These are phyloP conservation scores for Danaus melanippus DNA, from an alignment of 1,140 invertebrate species.

Conservation along the genomic window DNA sequence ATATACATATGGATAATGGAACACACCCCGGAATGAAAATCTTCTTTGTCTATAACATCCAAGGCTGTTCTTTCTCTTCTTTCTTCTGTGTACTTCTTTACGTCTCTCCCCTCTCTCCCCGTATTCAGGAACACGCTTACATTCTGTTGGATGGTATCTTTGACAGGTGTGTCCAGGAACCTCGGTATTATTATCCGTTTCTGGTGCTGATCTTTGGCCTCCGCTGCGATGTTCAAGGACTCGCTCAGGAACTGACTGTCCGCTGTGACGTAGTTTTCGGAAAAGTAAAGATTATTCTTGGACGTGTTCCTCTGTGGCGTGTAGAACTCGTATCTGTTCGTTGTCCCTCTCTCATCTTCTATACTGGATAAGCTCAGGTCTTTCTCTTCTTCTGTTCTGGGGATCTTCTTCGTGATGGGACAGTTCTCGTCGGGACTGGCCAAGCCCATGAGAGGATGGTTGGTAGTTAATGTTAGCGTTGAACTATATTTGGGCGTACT, in stretches of 20 bases:
- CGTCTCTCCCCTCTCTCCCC: slow-evolving; percentile 27
- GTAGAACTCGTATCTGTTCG: slow-evolving; percentile 46
- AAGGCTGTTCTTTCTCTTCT: slow-evolving; percentile 23
- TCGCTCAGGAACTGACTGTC: slow-evolving; percentile 43
- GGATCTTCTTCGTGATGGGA: slow-evolving; percentile 46
- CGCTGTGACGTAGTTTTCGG: slow-evolving; percentile 44
- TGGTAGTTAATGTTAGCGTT: slow-evolving; percentile 45
- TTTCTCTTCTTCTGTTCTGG: slow-evolving; percentile 46
- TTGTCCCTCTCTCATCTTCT: slow-evolving; percentile 42
- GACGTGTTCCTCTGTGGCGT: slow-evolving; percentile 50
- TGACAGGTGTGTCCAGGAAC: slow-evolving; percentile 23
- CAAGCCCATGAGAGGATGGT: slow-evolving; percentile 53
- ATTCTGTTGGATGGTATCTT: slow-evolving; percentile 17
- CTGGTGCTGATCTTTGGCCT: slow-evolving; percentile 34
- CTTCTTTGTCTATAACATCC: slow-evolving; percentile 25
- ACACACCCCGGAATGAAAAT: slow-evolving; percentile 35
- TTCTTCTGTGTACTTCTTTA: slow-evolving; percentile 28
- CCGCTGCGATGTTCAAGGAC: slow-evolving; percentile 35
- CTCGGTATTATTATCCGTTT: slow-evolving; percentile 36
- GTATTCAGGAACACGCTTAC: slow-evolving; percentile 9
- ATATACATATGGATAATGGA: no score
- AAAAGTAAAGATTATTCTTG: slow-evolving; percentile 58
- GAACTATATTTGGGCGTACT: slow-evolving; percentile 46
- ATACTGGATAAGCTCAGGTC: slow-evolving; percentile 54
- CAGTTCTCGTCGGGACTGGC: slow-evolving; percentile 54